Percentiles rank a stretch among this genome's conserved stretches.
Evolutionary conservation across 2,113 vertebrate species (phyloP).

Genomic region (Gasterosteus aculeatus): DNA sequence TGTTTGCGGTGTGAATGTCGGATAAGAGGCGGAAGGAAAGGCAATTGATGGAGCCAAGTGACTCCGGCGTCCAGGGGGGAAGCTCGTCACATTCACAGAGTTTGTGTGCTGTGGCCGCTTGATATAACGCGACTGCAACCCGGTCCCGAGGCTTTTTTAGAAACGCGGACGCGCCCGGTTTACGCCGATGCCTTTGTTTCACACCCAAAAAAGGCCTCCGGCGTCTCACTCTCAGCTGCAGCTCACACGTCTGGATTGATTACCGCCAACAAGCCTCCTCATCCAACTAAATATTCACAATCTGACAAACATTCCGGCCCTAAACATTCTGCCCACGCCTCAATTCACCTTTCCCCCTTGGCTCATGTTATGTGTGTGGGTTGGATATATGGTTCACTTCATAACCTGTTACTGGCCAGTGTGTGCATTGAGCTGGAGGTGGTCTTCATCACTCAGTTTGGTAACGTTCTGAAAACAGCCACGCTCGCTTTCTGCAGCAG

Average conservation of each 20-base stretch:
- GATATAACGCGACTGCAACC: neutral
- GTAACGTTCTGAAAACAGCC: constrained; percentile 16
- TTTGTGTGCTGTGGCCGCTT: constrained; percentile 5
- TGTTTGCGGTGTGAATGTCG: constrained; percentile 2
- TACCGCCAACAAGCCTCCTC: constrained; percentile 21
- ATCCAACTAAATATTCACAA: constrained; percentile 15
- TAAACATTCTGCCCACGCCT: neutral
- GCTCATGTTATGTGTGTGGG: neutral
- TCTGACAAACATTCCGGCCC: neutral
- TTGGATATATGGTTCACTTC: neutral
- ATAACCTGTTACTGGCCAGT: neutral
- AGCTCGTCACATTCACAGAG: neutral
- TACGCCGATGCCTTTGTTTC: constrained; percentile 28
- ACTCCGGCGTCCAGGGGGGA: neutral
- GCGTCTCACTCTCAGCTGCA: constrained; percentile 24
- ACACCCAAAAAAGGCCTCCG: constrained; percentile 8
- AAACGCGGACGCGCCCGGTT: constrained; percentile 5
- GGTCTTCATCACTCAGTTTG: constrained; percentile 26
- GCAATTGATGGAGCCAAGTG: constrained; percentile 4
- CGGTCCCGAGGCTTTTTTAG: neutral
- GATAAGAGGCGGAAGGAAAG: constrained; percentile 4
- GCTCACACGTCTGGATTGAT: constrained; percentile 31
- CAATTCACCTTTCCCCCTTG: neutral
- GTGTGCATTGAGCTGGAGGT: constrained; percentile 2
- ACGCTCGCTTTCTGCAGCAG: neutral